Evolutionary conservation across 2,797 vertebrate genomes (phyloP).

Genomic region (Clarias fuscus): DNA sequence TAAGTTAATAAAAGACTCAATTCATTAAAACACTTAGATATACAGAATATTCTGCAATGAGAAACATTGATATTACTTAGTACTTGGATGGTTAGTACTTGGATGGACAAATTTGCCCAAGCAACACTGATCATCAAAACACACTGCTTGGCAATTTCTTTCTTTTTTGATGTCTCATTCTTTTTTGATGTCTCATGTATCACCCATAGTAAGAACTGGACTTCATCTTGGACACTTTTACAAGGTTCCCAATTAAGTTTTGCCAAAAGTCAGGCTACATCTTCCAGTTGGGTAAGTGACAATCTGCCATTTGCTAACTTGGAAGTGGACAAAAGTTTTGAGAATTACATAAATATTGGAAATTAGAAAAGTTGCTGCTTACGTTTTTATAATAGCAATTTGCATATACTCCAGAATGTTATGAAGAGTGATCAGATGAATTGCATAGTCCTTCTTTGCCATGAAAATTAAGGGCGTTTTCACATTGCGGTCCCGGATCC

Average conservation of each 20-base stretch:
- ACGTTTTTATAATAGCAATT: too few species aligned
- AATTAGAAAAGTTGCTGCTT: too few species aligned
- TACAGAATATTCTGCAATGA: background rate
- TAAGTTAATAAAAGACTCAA: background rate
- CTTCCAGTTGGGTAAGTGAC: slow-evolving; percentile 89
- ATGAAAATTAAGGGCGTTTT: too few species aligned
- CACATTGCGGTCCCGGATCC: too few species aligned
- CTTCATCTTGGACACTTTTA: slow-evolving; percentile 89
- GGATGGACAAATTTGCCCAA: background rate
- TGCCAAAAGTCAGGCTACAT: slow-evolving; percentile 88
- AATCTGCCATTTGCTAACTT: background rate
- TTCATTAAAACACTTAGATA: background rate
- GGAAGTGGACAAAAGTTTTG: too few species aligned
- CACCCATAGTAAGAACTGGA: slow-evolving; percentile 90
- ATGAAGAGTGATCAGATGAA: too few species aligned
- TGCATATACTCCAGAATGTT: too few species aligned
- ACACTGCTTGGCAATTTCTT: background rate
- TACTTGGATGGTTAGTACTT: background rate
- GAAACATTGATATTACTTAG: background rate
- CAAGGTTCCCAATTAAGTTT: slow-evolving; percentile 85
- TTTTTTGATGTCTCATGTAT: slow-evolving; percentile 5
- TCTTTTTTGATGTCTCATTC: slow-evolving; percentile 18
- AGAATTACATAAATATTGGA: too few species aligned
- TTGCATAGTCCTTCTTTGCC: too few species aligned
- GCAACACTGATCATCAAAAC: background rate